Base-by-base conservation (phyloP, 2,797 vertebrate species). In the Dipus sagitta region DNA sequence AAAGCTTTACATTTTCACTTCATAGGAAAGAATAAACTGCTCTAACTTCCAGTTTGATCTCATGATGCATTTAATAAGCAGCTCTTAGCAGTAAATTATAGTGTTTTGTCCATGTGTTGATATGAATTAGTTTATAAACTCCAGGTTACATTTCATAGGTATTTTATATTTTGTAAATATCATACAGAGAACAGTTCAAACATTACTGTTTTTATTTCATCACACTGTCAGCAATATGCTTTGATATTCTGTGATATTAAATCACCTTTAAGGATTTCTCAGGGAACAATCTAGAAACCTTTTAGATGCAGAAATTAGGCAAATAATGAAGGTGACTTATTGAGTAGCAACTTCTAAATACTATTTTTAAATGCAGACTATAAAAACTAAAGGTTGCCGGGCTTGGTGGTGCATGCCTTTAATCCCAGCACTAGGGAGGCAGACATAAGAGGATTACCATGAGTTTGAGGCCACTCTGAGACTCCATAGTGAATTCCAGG, bases 41-140 rank as follows among this genome's bases (percentile, higher is more conserved):
- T 93, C 18, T 84, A 76, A 90, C 83, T 96, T 93, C 54, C 90
- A 97, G 90, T 93, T 96, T 95, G 74, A 94, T 93, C 86, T 84
- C 79, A 21, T 89, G n/a, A 88, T 94, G 79, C 93, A 79, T 95
- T 96, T 92, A 90, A 93, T 92, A 96, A 95, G 95, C 94, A 88
- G 68, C 82, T 93, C 65, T 67, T 78, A 84, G 80, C 86, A 81
- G 72, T 88, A 96, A 97, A 90, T 96, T 72, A 76, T 88, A 97
- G 77, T 95, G 96, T 97, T 98, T 97, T 92, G 86, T 96, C 98
- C 90, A 92, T 98, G 84, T 97, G 98, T 97, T 98, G 98, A 98
- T 97, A 98, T 98, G 98, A 98, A 98, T 98, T 98, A 98, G 95
- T 98, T 96, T 97, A 95, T 92, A 98, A 98, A 98, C 98, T 98